These are phyloP conservation scores for Ellobius talpinus DNA, from an alignment of 2,113 vertebrate genomes.

Conservation along the genomic window DNA sequence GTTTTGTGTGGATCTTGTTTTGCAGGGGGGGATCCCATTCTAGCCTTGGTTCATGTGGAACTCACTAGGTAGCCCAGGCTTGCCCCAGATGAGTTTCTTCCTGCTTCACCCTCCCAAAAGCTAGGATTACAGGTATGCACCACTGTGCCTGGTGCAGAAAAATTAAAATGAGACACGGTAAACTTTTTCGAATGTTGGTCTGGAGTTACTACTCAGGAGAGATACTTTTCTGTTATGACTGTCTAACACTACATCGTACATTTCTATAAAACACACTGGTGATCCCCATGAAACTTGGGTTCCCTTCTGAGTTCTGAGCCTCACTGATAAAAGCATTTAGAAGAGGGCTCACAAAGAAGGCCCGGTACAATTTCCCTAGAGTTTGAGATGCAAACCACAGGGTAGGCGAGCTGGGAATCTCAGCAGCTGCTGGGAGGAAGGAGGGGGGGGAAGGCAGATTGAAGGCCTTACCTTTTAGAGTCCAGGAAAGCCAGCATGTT, in stretches of 20 bases:
- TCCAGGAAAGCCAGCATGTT: background rate
- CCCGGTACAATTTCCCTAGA: background rate
- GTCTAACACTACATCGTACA: background rate
- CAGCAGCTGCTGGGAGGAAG: no score
- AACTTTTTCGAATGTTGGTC: background rate
- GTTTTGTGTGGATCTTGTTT: no score
- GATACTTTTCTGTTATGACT: slow-evolving; percentile 30
- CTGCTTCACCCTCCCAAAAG: background rate
- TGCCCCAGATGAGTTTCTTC: background rate
- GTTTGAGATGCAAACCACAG: background rate
- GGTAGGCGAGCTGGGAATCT: no score
- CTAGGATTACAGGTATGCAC: background rate
- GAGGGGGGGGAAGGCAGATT: background rate
- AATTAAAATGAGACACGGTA: background rate
- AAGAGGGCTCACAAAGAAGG: background rate
- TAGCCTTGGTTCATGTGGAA: background rate
- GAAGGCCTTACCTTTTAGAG: background rate
- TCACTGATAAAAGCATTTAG: background rate
- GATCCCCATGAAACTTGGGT: no score
- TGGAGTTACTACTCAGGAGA: background rate
- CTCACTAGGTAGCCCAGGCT: background rate
- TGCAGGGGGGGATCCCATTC: background rate
- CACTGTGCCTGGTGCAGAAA: background rate
- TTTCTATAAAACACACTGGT: background rate
- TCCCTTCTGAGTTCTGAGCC: background rate